Evolutionary conservation across 2,888 invertebrate genomes (phyloP).

Genomic region (Drepanosiphum platanoidis): DNA sequence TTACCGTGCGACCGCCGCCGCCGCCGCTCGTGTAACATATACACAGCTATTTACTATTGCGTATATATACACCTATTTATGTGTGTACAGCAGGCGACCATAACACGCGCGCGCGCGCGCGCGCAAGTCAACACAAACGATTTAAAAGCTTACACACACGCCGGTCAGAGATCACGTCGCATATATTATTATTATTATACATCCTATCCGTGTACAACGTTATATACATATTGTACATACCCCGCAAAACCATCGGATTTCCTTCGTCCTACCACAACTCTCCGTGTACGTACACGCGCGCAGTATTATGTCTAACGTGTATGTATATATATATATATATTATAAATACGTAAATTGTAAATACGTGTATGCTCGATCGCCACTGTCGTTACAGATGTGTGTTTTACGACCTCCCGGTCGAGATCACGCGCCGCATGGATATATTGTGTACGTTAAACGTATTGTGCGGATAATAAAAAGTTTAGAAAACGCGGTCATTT

Average conservation of each 20-base stretch:
- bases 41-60: not conserved
- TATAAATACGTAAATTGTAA: too few species aligned
- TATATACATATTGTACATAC: too few species aligned
- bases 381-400: too few species aligned
- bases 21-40: not conserved
- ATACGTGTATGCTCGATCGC: too few species aligned
- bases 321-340: too few species aligned
- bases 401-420: not conserved
- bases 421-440: not conserved
- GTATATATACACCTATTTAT: not conserved
- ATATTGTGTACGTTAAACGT: not conserved
- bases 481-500: not conserved
- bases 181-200: not conserved
- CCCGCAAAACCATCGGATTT: too few species aligned
- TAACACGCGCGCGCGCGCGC: not conserved
- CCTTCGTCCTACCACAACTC: too few species aligned
- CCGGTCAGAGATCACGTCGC: not conserved
- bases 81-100: not conserved
- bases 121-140: not conserved
- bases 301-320: too few species aligned
- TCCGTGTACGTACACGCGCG: not conserved
- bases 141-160: not conserved
- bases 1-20: slow-evolving; percentile 9
- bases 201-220: not conserved
- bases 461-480: not conserved